These are phyloP conservation scores for Himalopsyche phryganea DNA, from an alignment of 1,140 invertebrate genomes.

Conservation along the genomic window DNA sequence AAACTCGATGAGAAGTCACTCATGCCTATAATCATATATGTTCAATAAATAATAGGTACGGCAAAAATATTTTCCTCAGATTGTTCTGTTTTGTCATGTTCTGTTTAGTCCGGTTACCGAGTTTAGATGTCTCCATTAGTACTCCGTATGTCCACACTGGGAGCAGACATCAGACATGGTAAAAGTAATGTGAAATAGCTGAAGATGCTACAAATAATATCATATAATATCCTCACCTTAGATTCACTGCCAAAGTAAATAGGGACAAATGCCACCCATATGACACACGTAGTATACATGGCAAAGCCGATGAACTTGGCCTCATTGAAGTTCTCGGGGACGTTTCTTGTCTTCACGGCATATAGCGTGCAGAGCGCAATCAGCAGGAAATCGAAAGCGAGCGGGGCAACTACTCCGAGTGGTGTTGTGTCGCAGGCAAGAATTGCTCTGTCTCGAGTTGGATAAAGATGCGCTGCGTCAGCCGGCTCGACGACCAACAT, in stretches of 20 bases:
- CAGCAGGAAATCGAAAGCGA: slow-evolving; percentile 76
- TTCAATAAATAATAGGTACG: no score
- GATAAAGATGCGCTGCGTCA: slow-evolving; percentile 59
- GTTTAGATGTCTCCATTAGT: no score
- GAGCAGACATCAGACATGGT: no score
- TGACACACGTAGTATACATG: slow-evolving; percentile 86
- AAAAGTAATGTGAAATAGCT: no score
- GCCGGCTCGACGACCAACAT: slow-evolving; percentile 71
- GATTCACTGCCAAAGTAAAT: slow-evolving; percentile 78
- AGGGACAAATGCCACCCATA: slow-evolving; percentile 85
- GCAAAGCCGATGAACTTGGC: slow-evolving; percentile 81
- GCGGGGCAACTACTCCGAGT: slow-evolving; percentile 68
- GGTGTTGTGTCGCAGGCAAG: slow-evolving; percentile 70
- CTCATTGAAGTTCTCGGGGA: slow-evolving; percentile 88
- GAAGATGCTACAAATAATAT: background rate
- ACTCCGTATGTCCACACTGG: no score
- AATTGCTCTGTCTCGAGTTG: slow-evolving; percentile 53
- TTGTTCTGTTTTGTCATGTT: no score
- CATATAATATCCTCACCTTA: slow-evolving; percentile 50
- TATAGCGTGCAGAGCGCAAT: slow-evolving; percentile 79
- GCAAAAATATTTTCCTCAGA: no score
- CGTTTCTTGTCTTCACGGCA: slow-evolving; percentile 80
- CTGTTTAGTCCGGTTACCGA: no score
- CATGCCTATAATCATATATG: no score
- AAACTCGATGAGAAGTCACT: no score